phyloP scores from a whole-genome alignment of 1,140 invertebrate species.

The Eriocheir sinensis region DNA sequence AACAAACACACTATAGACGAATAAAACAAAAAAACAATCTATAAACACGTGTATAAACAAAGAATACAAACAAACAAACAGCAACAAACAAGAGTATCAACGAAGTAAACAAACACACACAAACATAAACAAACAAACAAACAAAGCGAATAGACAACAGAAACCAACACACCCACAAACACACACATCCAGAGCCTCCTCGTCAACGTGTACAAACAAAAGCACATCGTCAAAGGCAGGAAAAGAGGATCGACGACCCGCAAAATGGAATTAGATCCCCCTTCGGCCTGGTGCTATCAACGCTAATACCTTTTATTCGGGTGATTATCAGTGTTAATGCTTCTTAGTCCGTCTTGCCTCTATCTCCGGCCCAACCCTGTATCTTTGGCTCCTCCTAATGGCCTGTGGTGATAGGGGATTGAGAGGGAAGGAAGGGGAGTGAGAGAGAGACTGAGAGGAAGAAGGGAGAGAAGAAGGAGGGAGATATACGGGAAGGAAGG shows the following conservation, averaged over 20 bases:
- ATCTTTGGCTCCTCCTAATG: slow-evolving; percentile 72
- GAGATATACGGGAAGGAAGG: background rate
- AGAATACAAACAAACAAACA: background rate
- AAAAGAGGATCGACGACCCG: slow-evolving; percentile 75
- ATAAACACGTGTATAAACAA: background rate
- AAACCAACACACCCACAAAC: slow-evolving; percentile 26
- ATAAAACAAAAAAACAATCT: background rate
- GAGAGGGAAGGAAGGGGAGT: slow-evolving; percentile 32
- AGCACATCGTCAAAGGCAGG: slow-evolving; percentile 70
- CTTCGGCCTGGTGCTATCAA: slow-evolving; percentile 71
- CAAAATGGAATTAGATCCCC: slow-evolving; percentile 77
- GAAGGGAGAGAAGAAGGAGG: background rate
- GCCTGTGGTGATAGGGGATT: slow-evolving; percentile 70
- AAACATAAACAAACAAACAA: background rate
- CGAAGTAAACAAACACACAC: background rate
- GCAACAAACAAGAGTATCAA: background rate
- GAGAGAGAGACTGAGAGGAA: no score
- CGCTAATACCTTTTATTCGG: slow-evolving; percentile 76
- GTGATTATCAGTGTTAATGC: slow-evolving; percentile 77
- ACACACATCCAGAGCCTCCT: background rate
- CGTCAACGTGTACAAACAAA: slow-evolving; percentile 62
- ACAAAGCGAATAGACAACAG: background rate
- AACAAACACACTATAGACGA: background rate
- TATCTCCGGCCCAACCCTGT: slow-evolving; percentile 63
- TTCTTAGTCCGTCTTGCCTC: slow-evolving; percentile 76